Conservation (phyloP, 2,888 invertebrate species). For the Phoenoteleia sp. region DNA sequence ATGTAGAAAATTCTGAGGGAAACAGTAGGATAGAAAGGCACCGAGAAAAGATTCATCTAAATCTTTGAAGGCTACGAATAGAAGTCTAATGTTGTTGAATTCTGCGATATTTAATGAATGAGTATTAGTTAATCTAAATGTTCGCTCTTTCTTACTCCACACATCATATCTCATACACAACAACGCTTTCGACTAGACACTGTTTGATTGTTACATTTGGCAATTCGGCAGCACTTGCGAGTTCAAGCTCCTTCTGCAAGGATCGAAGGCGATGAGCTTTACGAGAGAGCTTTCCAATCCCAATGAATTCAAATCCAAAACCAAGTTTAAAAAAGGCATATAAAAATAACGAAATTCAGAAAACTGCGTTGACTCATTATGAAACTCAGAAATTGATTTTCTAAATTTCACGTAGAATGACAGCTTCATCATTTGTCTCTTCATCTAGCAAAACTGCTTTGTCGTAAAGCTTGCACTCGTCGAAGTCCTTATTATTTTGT, state of each 20-base stretch:
- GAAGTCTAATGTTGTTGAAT: conserved; percentile 41
- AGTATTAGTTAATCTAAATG: conserved; percentile 24
- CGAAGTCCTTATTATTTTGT: conserved; percentile 45
- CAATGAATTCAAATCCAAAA: background rate
- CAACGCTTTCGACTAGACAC: conserved; percentile 77
- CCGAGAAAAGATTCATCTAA: conserved; percentile 78
- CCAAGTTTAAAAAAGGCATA: conserved; percentile 15
- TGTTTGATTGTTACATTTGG: conserved; percentile 84
- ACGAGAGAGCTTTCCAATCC: conserved; percentile 17
- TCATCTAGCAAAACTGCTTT: no score
- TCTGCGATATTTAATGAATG: conserved; percentile 11
- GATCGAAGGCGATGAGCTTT: conserved; percentile 45
- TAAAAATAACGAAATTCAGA: conserved; percentile 26
- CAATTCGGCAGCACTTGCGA: conserved; percentile 83
- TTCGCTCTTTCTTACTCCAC: conserved; percentile 24
- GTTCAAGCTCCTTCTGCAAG: conserved; percentile 79
- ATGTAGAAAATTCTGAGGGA: conserved; percentile 69
- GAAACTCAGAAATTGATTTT: no score
- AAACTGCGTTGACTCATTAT: background rate
- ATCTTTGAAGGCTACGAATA: conserved; percentile 47
- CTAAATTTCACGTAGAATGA: background rate
- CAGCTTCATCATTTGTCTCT: background rate
- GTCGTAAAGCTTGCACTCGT: conserved; percentile 42
- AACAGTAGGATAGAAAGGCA: conserved; percentile 80
- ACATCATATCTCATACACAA: conserved; percentile 39